These are phyloP conservation scores for Dysdera silvatica DNA, from an alignment of 1,140 invertebrate species.

Conservation along the genomic window DNA sequence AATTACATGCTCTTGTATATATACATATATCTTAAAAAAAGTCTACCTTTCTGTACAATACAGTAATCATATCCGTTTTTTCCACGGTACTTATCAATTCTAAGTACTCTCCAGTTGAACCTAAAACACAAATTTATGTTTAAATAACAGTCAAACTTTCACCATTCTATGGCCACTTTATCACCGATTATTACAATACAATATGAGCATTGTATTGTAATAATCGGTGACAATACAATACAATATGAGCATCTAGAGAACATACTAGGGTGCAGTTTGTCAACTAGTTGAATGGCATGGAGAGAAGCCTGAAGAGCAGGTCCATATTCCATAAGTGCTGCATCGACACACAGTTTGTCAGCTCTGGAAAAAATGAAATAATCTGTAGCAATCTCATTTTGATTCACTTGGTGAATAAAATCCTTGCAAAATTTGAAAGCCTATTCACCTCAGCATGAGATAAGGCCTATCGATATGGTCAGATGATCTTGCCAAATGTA, in stretches of 20 bases:
- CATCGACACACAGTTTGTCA: conserved; percentile 60
- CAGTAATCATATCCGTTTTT: conserved; percentile 56
- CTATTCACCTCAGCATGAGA: conserved; percentile 62
- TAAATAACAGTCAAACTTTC: neutral
- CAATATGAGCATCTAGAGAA: neutral
- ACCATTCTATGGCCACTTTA: neutral
- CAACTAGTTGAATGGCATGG: conserved; percentile 61
- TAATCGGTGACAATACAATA: no score
- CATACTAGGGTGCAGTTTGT: conserved; percentile 65
- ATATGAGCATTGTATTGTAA: no score
- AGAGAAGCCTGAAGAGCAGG: conserved; percentile 66
- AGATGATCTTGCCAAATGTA: conserved; percentile 54
- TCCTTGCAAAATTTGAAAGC: no score
- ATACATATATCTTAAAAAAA: no score
- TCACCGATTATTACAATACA: no score
- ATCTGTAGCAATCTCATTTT: no score
- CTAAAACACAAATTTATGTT: conserved; percentile 26
- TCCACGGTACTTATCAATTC: conserved; percentile 59
- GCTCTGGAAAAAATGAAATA: no score
- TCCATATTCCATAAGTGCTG: conserved; percentile 68
- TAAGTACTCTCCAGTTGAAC: conserved; percentile 62
- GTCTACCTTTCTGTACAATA: conserved; percentile 65
- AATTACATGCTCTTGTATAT: no score
- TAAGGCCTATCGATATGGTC: conserved; percentile 63
- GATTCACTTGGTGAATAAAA: no score